Conservation (phyloP, 2,888 invertebrate genomes). For the Calameuta pallipes region DNA sequence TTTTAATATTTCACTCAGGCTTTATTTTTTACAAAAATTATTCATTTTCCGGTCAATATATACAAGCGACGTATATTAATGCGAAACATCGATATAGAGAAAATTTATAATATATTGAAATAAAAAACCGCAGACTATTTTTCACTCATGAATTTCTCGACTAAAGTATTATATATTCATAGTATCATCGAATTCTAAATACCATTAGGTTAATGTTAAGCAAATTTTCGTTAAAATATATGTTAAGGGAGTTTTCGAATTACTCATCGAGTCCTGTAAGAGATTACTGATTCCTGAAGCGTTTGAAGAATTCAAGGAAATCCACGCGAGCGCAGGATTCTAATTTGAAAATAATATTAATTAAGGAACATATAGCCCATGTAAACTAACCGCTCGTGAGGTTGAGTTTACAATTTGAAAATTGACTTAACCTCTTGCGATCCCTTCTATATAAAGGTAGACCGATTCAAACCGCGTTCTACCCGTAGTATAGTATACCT, state of each 20-base stretch:
- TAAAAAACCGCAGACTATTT: neutral
- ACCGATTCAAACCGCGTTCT: constrained; percentile 15
- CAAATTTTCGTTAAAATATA: neutral
- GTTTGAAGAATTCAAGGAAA: neutral
- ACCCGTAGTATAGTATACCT: constrained; percentile 19
- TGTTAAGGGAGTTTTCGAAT: neutral
- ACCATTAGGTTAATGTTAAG: neutral
- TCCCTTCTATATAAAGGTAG: constrained; percentile 8
- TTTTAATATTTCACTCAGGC: neutral
- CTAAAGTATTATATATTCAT: neutral
- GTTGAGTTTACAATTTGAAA: constrained; percentile 16
- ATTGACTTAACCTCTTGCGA: constrained; percentile 40
- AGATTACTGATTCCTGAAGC: neutral
- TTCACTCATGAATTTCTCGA: neutral
- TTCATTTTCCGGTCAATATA: no score
- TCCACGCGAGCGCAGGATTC: neutral
- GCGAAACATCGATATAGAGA: neutral
- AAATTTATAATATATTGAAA: neutral
- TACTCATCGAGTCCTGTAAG: neutral
- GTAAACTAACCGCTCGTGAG: constrained; percentile 11
- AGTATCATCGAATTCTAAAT: neutral
- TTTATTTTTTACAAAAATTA: neutral
- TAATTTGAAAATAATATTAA: constrained; percentile 35
- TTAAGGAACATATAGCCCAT: constrained; percentile 20
- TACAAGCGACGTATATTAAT: neutral